Evolutionary conservation across 2,113 vertebrate species (phyloP), one percentile per base, ranked within the genome.

Genomic region (Gnathonemus echidnorhynchus): DNA sequence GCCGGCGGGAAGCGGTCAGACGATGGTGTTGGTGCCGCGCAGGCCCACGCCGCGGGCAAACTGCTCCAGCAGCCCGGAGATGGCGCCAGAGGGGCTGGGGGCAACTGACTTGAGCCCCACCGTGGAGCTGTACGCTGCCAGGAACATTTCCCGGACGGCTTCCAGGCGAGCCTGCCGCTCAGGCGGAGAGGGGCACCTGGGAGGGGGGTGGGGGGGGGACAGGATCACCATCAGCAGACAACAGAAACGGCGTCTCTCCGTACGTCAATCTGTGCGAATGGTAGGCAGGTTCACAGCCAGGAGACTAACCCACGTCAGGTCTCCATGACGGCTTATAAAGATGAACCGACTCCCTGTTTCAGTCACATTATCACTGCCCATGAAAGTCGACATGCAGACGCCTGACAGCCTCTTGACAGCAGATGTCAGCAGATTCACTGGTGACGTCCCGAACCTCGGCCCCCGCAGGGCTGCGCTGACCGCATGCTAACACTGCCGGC

Each of bases 11-110:
- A 45, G 19, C 5, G 21, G 46, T 99, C 96, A 99, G 89, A 97
- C 95, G 2, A 97, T 96, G 93, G 95, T 92, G 91, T 97, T 97
- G 92, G 96, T 95, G 90, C 96, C 95, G 11, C 98, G 95, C 84
- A 99, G 97, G 89, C 98, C 98, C 0, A 99, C 98, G 0, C 98
- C 98, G 0, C 98, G 97, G 58, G 95, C 98, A 0, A 99, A 98
- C 94, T 99, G 98, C 95, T 99, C 98, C 70, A 99, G 96, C 90
- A 99, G 96, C 77, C 98, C 98, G 0, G 98, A 95, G 46, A 99
- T 98, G 89, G 98, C 97, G 10, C 97, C 97, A 0, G 98, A 98
- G 4, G 98, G 97, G 92, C 97, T 98, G 86, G 97, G 94, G 0
- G 95, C 94, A 0, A 95, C 95, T 0, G 97, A 96, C 92, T 96